Evolutionary conservation across 2,113 vertebrate species (phyloP), one percentile per base, ranked within the genome.

Genomic region (Boulengeromyrus knoepffleri): DNA sequence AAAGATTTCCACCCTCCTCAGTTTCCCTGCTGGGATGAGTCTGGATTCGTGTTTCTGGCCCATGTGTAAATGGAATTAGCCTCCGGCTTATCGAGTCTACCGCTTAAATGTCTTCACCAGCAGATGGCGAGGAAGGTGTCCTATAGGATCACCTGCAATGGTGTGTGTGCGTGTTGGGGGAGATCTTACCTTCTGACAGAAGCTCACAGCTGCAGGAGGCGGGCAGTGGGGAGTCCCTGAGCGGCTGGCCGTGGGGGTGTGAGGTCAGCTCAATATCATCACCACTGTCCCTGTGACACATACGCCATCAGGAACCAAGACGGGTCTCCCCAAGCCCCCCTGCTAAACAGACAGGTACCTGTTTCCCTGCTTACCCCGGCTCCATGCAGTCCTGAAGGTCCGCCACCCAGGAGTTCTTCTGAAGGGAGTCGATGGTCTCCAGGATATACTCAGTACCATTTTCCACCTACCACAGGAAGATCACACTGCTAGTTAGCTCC

Each of bases 351-450:
- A 93, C 90, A 91, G 92, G 92, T 94, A 94, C 95, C 94, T 94
- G 92, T 96, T 88, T 85, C 90, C 52, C 45, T 90, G 85, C 93
- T 98, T 96, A 99, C 99, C 98, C 98, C 0, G 98, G 98, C 92
- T 99, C 98, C 10, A 97, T 98, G 92, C 99, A 99, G 96, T 99
- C 99, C 94, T 99, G 98, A 94, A 99, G 99, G 88, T 99, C 99
- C 0, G 98, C 98, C 90, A 99, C 98, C 99, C 99, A 99, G 0
- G 99, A 99, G 95, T 99, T 99, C 91, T 99, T 99, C 96, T 99
- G 98, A 91, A 99, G 95, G 0, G 98, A 99, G 94, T 99, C 99
- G 0, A 99, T 98, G 91, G 98, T 99, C 95, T 99, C 98, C 96
- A 99, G 94, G 94, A 99, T 99, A 93, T 99, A 99, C 90, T 99